Conservation (phyloP, 2,797 vertebrate genomes). For the Rhinoraja longicauda region DNA sequence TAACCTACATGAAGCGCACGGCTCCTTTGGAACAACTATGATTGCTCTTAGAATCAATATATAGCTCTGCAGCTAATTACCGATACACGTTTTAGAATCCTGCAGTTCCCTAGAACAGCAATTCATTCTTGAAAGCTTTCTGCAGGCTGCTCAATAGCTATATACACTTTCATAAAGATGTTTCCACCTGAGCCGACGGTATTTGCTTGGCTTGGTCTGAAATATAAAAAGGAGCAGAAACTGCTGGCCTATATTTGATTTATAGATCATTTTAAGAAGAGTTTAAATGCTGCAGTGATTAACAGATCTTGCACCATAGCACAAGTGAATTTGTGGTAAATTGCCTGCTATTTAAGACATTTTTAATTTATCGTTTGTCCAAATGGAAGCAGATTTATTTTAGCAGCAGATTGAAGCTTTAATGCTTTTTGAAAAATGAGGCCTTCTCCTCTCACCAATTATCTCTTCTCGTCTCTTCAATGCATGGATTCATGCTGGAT, state of each 20-base stretch:
- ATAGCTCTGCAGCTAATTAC: background rate
- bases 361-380: background rate
- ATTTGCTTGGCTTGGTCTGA: background rate
- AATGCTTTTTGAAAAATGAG: background rate
- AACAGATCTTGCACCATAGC: background rate
- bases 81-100: background rate
- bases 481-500: background rate
- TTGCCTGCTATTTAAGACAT: background rate
- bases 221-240: background rate
- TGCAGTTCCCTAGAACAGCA: background rate
- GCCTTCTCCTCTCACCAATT: background rate
- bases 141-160: background rate
- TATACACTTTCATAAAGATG: background rate
- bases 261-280: background rate
- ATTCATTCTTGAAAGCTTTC: conserved; percentile 16
- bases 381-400: background rate
- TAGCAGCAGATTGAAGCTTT: too few relatives aligned
- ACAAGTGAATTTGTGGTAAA: conserved; percentile 24
- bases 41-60: conserved; percentile 13
- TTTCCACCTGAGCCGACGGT: background rate
- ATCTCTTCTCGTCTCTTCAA: background rate
- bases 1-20: conserved; percentile 1
- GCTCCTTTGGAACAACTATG: background rate
- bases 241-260: background rate
- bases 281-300: background rate